These are phyloP conservation scores for Apus apus DNA, from an alignment of 2,113 vertebrate genomes.

Conservation along the genomic window DNA sequence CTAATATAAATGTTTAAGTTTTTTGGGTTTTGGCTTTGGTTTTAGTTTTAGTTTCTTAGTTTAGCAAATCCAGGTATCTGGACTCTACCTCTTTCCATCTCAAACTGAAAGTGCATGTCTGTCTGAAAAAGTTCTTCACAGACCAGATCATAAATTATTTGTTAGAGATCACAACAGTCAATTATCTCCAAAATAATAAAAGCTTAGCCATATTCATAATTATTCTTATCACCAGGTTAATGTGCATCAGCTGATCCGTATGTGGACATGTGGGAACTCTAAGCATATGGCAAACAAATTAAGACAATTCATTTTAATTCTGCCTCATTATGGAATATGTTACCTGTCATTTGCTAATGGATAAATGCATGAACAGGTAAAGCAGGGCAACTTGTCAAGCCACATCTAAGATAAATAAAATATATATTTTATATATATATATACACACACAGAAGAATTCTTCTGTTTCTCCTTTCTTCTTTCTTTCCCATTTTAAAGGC, in stretches of 20 bases:
- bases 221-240: background rate
- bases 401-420: background rate
- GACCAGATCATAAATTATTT: background rate
- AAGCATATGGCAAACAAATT: conserved; percentile 48
- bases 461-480: background rate
- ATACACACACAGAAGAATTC: too few relatives aligned
- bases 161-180: background rate
- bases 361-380: background rate
- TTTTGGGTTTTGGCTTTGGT: background rate
- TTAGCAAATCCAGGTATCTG: background rate
- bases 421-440: background rate
- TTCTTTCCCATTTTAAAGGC: background rate
- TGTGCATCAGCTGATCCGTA: conserved; percentile 30
- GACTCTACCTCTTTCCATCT: background rate
- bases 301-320: background rate
- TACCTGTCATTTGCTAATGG: conserved; percentile 2
- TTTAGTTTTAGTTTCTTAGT: background rate
- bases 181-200: background rate
- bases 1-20: background rate
- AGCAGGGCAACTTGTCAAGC: background rate
- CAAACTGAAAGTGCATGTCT: background rate
- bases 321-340: background rate
- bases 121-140: background rate
- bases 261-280: conserved; percentile 25
- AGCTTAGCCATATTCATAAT: conserved; percentile 27